Conservation (phyloP, 2,888 invertebrate species). For the Omphaloscelis lunosa region DNA sequence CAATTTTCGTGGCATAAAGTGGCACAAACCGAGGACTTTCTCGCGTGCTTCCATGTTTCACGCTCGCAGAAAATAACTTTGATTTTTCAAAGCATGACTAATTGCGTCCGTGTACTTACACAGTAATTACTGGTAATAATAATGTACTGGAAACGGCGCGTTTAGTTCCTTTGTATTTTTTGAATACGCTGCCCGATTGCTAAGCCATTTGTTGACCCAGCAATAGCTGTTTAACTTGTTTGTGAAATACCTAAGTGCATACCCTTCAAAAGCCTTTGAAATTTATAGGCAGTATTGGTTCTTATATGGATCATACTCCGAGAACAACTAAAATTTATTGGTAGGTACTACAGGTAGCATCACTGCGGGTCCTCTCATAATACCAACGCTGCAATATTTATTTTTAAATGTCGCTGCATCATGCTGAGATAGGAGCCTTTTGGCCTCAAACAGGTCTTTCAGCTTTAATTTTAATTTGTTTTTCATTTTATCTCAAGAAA, state of each 20-base stretch:
- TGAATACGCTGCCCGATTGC: slow-evolving; percentile 1
- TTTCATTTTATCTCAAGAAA: too few relatives aligned
- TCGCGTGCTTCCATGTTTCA: slow-evolving; percentile 82
- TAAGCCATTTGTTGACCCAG: background rate
- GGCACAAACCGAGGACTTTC: slow-evolving; percentile 80
- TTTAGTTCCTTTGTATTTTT: slow-evolving; percentile 39
- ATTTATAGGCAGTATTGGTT: background rate
- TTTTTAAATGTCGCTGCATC: too few relatives aligned
- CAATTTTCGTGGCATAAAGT: slow-evolving; percentile 80
- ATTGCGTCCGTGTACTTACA: slow-evolving; percentile 71
- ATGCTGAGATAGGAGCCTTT: too few relatives aligned
- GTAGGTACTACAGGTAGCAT: background rate
- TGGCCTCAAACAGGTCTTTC: too few relatives aligned
- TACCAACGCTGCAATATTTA: too few relatives aligned
- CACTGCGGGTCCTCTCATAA: too few relatives aligned
- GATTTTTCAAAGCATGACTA: slow-evolving; percentile 75
- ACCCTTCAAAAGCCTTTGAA: background rate
- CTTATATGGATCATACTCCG: background rate
- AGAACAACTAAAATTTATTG: background rate
- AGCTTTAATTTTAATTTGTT: too few relatives aligned
- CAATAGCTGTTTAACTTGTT: background rate
- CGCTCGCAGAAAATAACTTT: slow-evolving; percentile 75
- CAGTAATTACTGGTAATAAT: slow-evolving; percentile 65
- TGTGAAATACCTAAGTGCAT: background rate
- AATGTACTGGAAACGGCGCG: slow-evolving; percentile 57